Base-by-base conservation (phyloP, 1,140 invertebrate genomes). In the Aphelenchoides besseyi region DNA sequence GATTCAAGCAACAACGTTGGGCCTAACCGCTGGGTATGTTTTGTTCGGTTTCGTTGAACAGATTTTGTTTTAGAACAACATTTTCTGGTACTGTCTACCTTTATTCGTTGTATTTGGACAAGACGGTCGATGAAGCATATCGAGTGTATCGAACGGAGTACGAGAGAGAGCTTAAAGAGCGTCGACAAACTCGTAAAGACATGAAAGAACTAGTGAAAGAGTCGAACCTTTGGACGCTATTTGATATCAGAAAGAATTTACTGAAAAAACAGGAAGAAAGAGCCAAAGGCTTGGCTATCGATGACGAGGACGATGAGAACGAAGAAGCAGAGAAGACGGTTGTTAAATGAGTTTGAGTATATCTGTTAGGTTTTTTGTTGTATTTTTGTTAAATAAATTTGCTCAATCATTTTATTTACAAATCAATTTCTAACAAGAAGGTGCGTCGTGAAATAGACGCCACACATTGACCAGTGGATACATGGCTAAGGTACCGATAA, bases 321-420 rank as follows among this genome's bases (percentile, higher is more conserved):
- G 18, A 59, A 59, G 55, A 8, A 28, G 18, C 55, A 23, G 23
- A 59, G 18, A 59, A 59, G 55, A 29, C 55, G 5, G 5, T 59
- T 28, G 12, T 59, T 59, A 28, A 59, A 59, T 59, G 5, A 48
- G 41, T 5, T 59, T 59, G 37, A 41, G n/a, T 41, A 41, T 41
- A 5, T 59, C 5, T 5, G 26, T 59, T 18, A 8, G 12, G 26
- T 59, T 33, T 5, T 59, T 8, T 5, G 5, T 59, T 59, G 5
- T 59, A 33, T 59, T 59, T 59, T 33, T 59, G 18, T 59, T 59
- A 23, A 8, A 41, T n/a, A 41, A n/a, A 59, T 59, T 59, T 48
- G 41, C 41, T 48, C 41, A 48, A 48, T 48, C 12, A 23, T 59
- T n/a, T 59, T 33, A 23, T 59, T 28, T 8, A 59, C 23, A 18